These are phyloP conservation scores for Dicrurus megarhynchus DNA, from an alignment of 2,113 vertebrate species.

Conservation along the genomic window DNA sequence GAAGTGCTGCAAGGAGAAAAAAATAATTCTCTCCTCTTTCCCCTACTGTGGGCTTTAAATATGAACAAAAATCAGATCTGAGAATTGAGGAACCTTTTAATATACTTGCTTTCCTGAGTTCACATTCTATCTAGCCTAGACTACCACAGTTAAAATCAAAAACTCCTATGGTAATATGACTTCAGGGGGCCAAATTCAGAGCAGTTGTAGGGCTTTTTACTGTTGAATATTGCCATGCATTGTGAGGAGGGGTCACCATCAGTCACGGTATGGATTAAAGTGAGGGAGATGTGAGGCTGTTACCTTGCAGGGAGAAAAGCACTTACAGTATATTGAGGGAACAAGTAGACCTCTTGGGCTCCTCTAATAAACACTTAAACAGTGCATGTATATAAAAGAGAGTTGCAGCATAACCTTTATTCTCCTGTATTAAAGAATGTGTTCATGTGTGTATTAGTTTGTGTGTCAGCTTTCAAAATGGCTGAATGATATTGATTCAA, in stretches of 20 bases:
- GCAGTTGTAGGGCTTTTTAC: background rate
- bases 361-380: background rate
- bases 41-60: constrained; percentile 34
- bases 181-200: background rate
- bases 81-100: constrained; percentile 29
- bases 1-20: constrained; percentile 36
- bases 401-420: background rate
- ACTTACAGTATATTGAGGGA: background rate
- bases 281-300: background rate
- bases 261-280: background rate
- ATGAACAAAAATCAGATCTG: constrained; percentile 32
- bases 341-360: background rate
- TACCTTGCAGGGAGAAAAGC: background rate
- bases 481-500: constrained; percentile 30
- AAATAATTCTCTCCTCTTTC: background rate
- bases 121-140: background rate
- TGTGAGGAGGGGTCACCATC: background rate
- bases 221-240: background rate
- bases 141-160: constrained; percentile 31
- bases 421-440: background rate
- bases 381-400: background rate
- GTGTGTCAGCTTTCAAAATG: constrained; percentile 36
- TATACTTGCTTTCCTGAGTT: constrained; percentile 3
- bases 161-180: background rate
- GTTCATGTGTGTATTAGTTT: background rate